Evolutionary conservation across 2,797 vertebrate species (phyloP).

Genomic region (Malurus leucopterus): DNA sequence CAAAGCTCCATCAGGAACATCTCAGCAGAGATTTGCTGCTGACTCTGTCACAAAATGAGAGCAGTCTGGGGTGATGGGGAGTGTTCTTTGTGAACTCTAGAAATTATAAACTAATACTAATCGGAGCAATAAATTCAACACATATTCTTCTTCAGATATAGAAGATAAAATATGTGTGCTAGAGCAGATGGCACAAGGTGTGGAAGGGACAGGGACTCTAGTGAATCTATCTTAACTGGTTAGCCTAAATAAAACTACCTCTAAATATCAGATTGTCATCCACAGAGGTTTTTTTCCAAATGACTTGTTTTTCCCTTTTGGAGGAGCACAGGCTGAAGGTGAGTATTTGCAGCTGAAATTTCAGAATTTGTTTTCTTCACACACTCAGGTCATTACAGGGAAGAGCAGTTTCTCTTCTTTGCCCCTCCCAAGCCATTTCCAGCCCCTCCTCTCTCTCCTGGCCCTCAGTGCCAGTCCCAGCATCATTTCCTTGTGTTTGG

Average conservation of each 20-base stretch:
- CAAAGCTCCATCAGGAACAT: neutral
- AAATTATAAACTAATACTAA: neutral
- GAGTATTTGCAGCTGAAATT: neutral
- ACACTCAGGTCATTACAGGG: neutral
- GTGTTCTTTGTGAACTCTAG: neutral
- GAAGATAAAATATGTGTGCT: neutral
- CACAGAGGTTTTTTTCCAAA: rapidly evolving
- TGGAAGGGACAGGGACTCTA: neutral
- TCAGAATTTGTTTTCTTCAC: neutral
- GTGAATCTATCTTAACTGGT: neutral
- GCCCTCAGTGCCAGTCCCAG: neutral
- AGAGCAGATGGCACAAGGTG: neutral
- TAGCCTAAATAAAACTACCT: neutral
- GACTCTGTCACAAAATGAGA: neutral
- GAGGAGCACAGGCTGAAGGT: neutral
- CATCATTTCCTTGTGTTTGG: neutral
- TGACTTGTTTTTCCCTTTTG: neutral
- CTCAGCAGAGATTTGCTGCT: neutral
- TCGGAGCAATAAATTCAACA: neutral
- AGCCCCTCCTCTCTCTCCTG: neutral
- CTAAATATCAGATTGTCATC: neutral
- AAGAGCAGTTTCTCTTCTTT: neutral
- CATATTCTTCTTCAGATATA: neutral
- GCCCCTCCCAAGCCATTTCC: neutral
- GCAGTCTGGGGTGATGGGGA: neutral